phyloP scores from a whole-genome alignment of 2,888 invertebrate species.

The Latrodectus hesperus region DNA sequence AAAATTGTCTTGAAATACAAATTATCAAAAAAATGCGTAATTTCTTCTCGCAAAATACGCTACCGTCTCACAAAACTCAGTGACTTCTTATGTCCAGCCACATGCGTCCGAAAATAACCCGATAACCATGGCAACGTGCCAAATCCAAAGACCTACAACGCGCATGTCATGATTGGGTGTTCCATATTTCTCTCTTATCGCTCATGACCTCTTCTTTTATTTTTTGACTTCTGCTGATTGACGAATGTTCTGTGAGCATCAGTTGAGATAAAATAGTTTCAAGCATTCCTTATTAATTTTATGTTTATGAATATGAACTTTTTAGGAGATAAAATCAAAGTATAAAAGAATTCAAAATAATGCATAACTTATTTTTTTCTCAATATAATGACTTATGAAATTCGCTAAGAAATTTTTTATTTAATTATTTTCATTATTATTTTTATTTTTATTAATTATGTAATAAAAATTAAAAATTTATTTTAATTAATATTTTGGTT shows the following conservation, averaged over 20 bases:
- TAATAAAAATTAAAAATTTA: no score
- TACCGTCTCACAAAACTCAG: no score
- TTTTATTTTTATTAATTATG: no score
- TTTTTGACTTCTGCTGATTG: neutral
- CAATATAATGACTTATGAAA: no score
- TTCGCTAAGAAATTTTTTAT: no score
- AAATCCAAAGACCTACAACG: conserved; percentile 27
- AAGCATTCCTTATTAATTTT: neutral
- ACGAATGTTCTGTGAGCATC: neutral
- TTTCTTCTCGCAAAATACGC: no score
- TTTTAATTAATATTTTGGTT: no score
- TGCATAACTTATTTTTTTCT: no score
- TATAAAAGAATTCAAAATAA: no score
- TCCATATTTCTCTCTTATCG: conserved; percentile 27
- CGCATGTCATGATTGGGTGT: conserved; percentile 14
- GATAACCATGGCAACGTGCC: conserved; percentile 67
- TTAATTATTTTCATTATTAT: no score
- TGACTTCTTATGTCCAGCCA: conserved; percentile 6
- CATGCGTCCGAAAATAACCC: conserved; percentile 62
- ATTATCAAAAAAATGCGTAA: no score
- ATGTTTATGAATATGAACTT: neutral
- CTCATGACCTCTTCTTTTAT: neutral
- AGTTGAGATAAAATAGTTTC: neutral
- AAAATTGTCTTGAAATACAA: no score
- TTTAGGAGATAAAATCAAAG: neutral